Evolutionary conservation across 2,888 invertebrate genomes (phyloP), one percentile per base, ranked within the genome.

Genomic region (Nipponacmea schrenckii): DNA sequence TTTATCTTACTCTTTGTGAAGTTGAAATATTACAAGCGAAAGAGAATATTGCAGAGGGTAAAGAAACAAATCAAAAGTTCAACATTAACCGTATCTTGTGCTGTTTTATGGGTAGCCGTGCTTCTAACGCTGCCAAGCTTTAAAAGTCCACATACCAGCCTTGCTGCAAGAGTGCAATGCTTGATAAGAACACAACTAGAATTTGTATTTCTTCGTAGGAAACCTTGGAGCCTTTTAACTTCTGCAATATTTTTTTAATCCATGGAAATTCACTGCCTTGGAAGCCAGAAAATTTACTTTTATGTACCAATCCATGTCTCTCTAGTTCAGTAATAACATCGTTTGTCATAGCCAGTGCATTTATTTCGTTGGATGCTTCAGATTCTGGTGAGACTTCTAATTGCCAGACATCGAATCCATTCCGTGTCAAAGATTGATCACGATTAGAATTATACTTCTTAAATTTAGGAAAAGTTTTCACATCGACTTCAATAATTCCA

Each of bases 101-200:
- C n/a, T 48, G 48, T 14, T 17, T 17, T 48, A 48, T 17, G n/a
- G 48, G 48, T 48, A 48, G 48, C 48, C 48, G 48, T 48, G 15
- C 48, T 48, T 48, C 48, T 48, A 48, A 48, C 14, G 14, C 48
- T 17, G 5, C 48, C 48, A 48, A 48, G n/a, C 15, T 17, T 17
- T 48, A 17, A 48, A 48, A 48, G n/a, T 48, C 48, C 48, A 48
- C 48, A 4, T 48, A 48, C 48, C 48, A 48, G 48, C 48, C 48
- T 48, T 48, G 48, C 48, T 48, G 48, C 48, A 48, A 48, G n/a
- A 48, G 48, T 17, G 48, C 48, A 48, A 48, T 48, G 48, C 48
- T 48, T 17, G 48, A 48, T 17, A 48, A 17, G n/a, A 48, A 48
- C 48, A 48, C 15, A 17, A 17, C 48, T 48, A 48, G 14, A 17